Evolutionary conservation across 2,113 vertebrate species (phyloP), one percentile per base, ranked within the genome.

Genomic region (Acanthisitta chloris): DNA sequence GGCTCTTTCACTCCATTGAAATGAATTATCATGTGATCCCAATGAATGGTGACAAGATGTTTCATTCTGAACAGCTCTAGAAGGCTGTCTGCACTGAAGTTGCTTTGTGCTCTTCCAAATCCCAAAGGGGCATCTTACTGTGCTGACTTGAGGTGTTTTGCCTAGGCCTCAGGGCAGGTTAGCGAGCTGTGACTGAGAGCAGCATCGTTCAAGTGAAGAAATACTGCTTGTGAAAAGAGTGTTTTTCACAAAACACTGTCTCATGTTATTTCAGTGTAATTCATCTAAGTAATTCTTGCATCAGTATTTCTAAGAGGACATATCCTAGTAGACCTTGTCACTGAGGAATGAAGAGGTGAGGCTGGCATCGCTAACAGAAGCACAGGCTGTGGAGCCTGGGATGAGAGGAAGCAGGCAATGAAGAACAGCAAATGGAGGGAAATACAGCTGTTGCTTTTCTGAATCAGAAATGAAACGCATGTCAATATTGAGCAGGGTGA

Each of bases 1-100:
- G 74, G 84, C 74, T 88, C 42, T 90, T 91, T 94, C 49, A 85
- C 58, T 89, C 72, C 81, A 82, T 80, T 90, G 91, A 76, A 38
- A 49, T 29, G 45, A 94, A 89, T 87, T 76, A 57, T 65, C 13
- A 26, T 46, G 23, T 29, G 78, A 80, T 89, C 66, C 62, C 52
- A 85, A 4, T 11, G 81, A 95, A 62, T 84, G 90, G 81, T 96
- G 91, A 52, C 91, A 95, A 91, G 29, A 28, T 6, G 17, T 58
- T 79, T 80, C 49, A 38, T 76, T 76, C 66, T 69, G 48, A 81
- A 69, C 3, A 3, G 0, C 26, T 79, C 52, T 42, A 24, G 64
- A 76, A 90, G 49, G 24, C 46, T 66, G 54, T 80, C 79, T 86
- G 34, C 46, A 31, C 58, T 66, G 45, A 65, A 90, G 62, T 38